Conservation (phyloP, 2,888 invertebrate species). For the Sphaeridia pumilis region DNA sequence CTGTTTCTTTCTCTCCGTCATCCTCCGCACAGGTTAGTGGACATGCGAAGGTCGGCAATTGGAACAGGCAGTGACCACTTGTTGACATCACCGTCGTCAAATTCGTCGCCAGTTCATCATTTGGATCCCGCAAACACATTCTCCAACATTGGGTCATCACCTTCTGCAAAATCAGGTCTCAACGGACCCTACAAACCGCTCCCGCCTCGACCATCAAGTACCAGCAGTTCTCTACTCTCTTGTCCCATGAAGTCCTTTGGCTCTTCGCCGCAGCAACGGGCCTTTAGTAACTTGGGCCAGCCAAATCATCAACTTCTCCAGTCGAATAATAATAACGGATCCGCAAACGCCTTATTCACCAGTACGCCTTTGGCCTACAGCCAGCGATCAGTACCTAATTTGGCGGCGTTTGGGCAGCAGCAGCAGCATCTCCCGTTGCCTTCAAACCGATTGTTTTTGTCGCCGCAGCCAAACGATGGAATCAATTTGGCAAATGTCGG, state of each 20-base stretch:
- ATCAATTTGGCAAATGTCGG: slow-evolving; percentile 19
- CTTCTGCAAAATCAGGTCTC: slow-evolving; percentile 15
- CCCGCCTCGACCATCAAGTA: slow-evolving; percentile 30
- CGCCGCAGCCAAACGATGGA: slow-evolving; percentile 28
- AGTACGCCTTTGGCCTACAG: slow-evolving; percentile 8
- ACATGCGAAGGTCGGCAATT: slow-evolving; percentile 31
- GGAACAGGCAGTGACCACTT: slow-evolving; percentile 18
- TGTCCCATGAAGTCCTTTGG: slow-evolving; percentile 9
- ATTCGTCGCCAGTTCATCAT: too few relatives aligned
- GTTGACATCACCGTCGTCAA: slow-evolving; percentile 7
- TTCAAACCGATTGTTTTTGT: slow-evolving; percentile 27
- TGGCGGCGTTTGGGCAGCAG: slow-evolving; percentile 1
- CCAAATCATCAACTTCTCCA: too few relatives aligned
- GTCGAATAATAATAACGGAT: too few relatives aligned
- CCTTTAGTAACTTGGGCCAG: too few relatives aligned
- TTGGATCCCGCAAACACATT: too few relatives aligned
- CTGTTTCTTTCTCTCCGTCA: not conserved
- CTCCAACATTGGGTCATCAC: not conserved
- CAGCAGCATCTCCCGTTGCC: slow-evolving; percentile 24
- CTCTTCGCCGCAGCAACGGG: too few relatives aligned
- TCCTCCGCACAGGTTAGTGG: slow-evolving; percentile 25
- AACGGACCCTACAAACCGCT: slow-evolving; percentile 29
- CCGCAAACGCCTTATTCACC: too few relatives aligned
- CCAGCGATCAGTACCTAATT: slow-evolving; percentile 31
- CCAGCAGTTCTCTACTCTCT: slow-evolving; percentile 23